Percentiles rank a stretch among this genome's conserved stretches.
Evolutionary conservation across 2,888 invertebrate genomes (phyloP).

Genomic region (Villa cingulata): DNA sequence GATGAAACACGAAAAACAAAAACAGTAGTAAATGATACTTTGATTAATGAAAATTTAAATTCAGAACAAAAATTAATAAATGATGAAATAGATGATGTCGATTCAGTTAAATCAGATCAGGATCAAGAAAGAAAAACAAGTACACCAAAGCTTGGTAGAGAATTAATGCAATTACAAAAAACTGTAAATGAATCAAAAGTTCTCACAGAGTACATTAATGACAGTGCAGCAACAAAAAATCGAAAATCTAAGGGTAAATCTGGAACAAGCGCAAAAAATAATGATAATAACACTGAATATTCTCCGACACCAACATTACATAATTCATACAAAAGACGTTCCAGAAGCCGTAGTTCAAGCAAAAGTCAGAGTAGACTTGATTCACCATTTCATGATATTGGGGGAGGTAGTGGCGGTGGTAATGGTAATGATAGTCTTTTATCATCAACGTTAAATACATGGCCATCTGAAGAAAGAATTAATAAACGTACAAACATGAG

Average conservation of each 20-base stretch:
- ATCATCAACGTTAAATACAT: slow-evolving; percentile 3
- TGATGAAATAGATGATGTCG: slow-evolving; percentile 5
- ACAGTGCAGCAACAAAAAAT: slow-evolving; percentile 38
- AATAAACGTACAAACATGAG: slow-evolving; percentile 41
- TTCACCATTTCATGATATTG: slow-evolving; percentile 1
- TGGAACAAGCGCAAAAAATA: slow-evolving; percentile 10
- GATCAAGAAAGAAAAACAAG: slow-evolving; percentile 12
- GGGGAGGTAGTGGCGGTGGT: background rate
- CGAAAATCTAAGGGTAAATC: slow-evolving; percentile 28
- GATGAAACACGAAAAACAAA: background rate
- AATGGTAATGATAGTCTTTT: slow-evolving; percentile 4
- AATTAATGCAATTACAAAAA: slow-evolving; percentile 48
- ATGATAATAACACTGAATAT: slow-evolving; percentile 2
- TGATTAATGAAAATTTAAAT: background rate
- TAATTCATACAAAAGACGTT: slow-evolving; percentile 15
- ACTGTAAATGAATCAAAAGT: slow-evolving; percentile 56
- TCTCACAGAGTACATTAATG: slow-evolving; percentile 43
- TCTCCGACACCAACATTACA: background rate
- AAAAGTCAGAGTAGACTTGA: slow-evolving; percentile 7
- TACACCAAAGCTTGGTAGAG: slow-evolving; percentile 37
- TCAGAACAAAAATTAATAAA: background rate
- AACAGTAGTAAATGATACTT: background rate
- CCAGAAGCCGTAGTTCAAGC: slow-evolving; percentile 28
- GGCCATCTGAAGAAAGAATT: slow-evolving; percentile 11
- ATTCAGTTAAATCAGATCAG: slow-evolving; percentile 5